Evolutionary conservation across 2,113 vertebrate species (phyloP).

Genomic region (Psophia crepitans): DNA sequence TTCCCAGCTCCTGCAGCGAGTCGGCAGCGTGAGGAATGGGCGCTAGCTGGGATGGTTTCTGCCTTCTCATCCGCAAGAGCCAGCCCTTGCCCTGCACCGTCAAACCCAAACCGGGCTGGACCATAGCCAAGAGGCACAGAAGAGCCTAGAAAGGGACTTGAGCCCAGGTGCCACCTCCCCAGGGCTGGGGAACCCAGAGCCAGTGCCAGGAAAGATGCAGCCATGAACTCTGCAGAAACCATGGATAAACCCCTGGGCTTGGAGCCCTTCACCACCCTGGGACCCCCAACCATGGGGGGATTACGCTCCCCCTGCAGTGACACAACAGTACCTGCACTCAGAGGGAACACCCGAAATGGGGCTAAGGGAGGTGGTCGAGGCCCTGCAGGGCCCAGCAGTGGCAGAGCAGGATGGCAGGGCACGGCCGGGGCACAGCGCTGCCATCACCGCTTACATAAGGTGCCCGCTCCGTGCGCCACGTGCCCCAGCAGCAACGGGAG

Average conservation of each 20-base stretch:
- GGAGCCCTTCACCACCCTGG: accelerated
- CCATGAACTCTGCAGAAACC: background rate
- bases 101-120: accelerated
- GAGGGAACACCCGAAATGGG: background rate
- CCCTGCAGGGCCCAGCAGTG: accelerated
- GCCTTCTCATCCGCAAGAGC: background rate
- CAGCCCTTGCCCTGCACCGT: background rate
- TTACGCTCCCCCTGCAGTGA: accelerated
- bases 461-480: background rate
- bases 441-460: conserved; percentile 11
- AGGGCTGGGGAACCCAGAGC: background rate
- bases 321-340: background rate
- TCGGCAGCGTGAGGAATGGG: accelerated
- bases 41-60: background rate
- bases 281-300: accelerated
- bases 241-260: background rate
- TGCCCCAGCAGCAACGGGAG: background rate
- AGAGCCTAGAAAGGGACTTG: background rate
- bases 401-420: background rate
- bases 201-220: accelerated
- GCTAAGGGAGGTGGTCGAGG: background rate
- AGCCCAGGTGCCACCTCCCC: background rate
- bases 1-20: background rate
- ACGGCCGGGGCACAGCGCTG: background rate
- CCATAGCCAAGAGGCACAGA: background rate